A percentile compares a stretch with the other conserved stretches of the same genome.
These are phyloP conservation scores for Eriocheir sinensis DNA, from an alignment of 1,140 invertebrate genomes.

Conservation along the genomic window DNA sequence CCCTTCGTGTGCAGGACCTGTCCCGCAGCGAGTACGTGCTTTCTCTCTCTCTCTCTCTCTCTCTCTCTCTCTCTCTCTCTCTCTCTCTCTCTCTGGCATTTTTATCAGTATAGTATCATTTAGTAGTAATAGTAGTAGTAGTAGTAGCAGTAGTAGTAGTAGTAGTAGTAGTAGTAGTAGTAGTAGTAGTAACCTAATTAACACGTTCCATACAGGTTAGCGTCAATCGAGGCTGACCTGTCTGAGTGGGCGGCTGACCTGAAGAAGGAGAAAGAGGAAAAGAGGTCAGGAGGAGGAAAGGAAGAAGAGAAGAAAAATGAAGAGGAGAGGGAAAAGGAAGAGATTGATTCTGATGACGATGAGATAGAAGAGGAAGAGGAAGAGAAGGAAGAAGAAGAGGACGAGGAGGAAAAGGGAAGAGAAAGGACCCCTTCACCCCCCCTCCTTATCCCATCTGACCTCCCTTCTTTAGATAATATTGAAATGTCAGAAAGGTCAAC, in stretches of 20 bases:
- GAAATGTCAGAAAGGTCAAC: background rate
- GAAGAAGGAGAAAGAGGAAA: background rate
- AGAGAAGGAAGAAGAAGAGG: background rate
- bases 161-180: no score
- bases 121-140: no score
- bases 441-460: background rate
- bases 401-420: background rate
- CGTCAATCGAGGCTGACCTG: background rate
- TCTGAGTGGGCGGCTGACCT: background rate
- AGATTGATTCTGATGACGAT: background rate
- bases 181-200: no score
- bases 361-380: background rate
- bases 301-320: no score
- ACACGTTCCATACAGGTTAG: background rate
- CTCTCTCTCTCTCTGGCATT: background rate
- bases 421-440: background rate
- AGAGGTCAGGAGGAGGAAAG: background rate
- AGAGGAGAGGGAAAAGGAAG: background rate
- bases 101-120: background rate
- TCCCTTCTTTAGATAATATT: background rate
- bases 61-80: background rate
- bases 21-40: background rate
- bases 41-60: background rate
- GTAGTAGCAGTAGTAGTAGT: no score
- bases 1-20: background rate